Base-by-base conservation (phyloP, 2,888 invertebrate species). In the Mystacides longicornis region DNA sequence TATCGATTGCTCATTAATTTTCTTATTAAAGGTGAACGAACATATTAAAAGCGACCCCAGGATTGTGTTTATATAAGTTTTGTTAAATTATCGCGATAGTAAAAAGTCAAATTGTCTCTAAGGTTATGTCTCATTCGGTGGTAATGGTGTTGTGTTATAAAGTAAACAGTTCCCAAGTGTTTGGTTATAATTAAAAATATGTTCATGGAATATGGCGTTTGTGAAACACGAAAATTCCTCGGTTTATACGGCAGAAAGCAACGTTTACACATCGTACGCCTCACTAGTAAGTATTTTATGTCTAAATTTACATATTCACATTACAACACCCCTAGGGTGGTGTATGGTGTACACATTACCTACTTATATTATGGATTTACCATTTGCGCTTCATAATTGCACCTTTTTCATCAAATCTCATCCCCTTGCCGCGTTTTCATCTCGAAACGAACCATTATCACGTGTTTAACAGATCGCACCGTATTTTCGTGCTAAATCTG, bases 151-250 rank as follows among this genome's bases (percentile, higher is more conserved):
- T 52, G 23, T 37, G 47, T 51, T 42, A 23, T 52, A 31, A 21
- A 46, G 37, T 37, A 37, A 37, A 37, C 37, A 52, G 19, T 52
- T 52, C 27, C 27, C 23, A 45, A 46, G 31, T 23, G 46, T 20
- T 33, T 22, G 47, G 23, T 27, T 52, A 23, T 46, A 23, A 22
- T 48, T 42, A 19, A 49, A 43, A 56, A 46, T 53, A 56, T 56
- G 56, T 53, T 56, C 23, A 47, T 33, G 27, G 22, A 56, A 53
- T 27, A 56, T 56, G 56, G 56, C 53, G 23, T 56, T 53, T 47
- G 46, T 56, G 23, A 56, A 56, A 51, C 56, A 52, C 22, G 56
- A 56, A 33, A 31, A 56, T 42, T 21, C 51, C 14, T 21, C 49
- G 20, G 49, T 22, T 37, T 56, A 53, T 20, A 23, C 31, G n/a